Evolutionary conservation across 2,888 invertebrate genomes (phyloP).

Genomic region (Noctua comes): DNA sequence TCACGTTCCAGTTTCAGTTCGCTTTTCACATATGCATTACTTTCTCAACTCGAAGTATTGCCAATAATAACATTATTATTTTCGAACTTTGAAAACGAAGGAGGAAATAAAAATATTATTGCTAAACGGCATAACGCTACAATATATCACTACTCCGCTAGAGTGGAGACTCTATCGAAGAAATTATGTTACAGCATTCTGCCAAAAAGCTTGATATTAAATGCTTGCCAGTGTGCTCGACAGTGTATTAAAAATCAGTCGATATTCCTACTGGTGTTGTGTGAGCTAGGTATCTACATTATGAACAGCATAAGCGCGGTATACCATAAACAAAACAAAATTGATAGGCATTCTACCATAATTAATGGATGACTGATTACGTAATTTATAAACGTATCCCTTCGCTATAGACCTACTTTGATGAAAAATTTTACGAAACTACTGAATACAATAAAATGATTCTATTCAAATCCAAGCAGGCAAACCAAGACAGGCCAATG

Average conservation of each 20-base stretch:
- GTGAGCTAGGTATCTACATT: background rate
- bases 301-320: background rate
- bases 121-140: background rate
- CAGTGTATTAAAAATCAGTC: background rate
- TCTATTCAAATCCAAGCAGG: background rate
- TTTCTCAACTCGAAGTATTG: conserved; percentile 30
- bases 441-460: background rate
- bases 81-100: conserved; percentile 32
- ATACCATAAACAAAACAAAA: conserved; percentile 7
- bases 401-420: background rate
- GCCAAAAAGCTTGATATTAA: background rate
- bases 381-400: background rate
- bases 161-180: background rate
- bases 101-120: conserved; percentile 16
- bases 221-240: background rate
- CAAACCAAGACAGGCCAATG: background rate
- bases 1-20: conserved; percentile 32
- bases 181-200: background rate
- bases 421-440: background rate
- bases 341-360: background rate
- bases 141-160: background rate
- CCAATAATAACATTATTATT: conserved; percentile 47
- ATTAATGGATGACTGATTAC: background rate
- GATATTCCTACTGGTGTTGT: background rate
- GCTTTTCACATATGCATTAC: conserved; percentile 31